A percentile compares a stretch with the other conserved stretches of the same genome.
phyloP scores from a whole-genome alignment of 92 coral and sea anemone genomes.

The Umimayanthus chanpuru region DNA sequence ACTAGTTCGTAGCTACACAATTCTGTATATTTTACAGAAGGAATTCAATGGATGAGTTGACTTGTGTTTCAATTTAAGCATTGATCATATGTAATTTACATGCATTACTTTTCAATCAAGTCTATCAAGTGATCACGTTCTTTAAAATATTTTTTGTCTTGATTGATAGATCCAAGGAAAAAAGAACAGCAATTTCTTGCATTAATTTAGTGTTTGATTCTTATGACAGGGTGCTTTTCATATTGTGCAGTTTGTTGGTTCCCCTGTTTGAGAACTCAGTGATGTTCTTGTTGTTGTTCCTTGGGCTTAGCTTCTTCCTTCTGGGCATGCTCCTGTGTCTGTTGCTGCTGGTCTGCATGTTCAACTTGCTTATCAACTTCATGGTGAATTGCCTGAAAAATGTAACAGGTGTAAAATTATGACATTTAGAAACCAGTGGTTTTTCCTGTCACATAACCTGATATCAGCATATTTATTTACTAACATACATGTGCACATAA shows the following conservation, averaged over 20 bases:
- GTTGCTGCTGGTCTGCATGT: slow-evolving; percentile 17
- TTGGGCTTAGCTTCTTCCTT: slow-evolving; percentile 6
- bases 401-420: not conserved
- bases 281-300: slow-evolving; percentile 28
- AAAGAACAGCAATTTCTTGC: not conserved
- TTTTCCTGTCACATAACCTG: too few relatives aligned
- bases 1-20: too few relatives aligned
- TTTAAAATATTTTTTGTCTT: not conserved
- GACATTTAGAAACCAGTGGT: too few relatives aligned
- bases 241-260: not conserved
- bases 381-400: slow-evolving; percentile 13
- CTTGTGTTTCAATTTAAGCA: too few relatives aligned
- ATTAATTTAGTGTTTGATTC: not conserved
- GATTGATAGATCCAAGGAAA: not conserved
- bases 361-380: not conserved
- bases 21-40: too few relatives aligned
- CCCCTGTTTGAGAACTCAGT: not conserved
- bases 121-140: not conserved
- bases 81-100: not conserved
- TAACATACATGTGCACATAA: too few relatives aligned
- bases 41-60: too few relatives aligned
- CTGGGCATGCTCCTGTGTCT: slow-evolving; percentile 35
- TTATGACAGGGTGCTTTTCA: too few relatives aligned
- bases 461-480: too few relatives aligned
- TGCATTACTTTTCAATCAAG: not conserved